These are phyloP conservation scores for Hyposoter dolosus DNA, from an alignment of 2,888 invertebrate species.

Conservation along the genomic window DNA sequence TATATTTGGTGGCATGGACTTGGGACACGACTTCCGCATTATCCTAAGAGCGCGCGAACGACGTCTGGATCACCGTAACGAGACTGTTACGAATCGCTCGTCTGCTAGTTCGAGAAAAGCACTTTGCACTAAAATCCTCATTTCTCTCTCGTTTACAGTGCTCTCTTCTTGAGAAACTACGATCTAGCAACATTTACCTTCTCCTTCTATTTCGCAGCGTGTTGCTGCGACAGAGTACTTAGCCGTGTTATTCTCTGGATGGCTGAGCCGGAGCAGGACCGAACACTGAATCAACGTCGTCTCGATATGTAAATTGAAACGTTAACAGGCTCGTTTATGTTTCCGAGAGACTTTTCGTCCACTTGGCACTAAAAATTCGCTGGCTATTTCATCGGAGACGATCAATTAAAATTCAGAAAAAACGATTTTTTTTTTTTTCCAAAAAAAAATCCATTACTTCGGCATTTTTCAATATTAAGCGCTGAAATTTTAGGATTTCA, in stretches of 20 bases:
- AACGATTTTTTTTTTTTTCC: too few relatives aligned
- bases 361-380: neutral
- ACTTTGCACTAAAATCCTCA: conserved; percentile 74
- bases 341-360: neutral
- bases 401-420: neutral
- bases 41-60: conserved; percentile 74
- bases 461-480: too few relatives aligned
- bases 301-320: conserved; percentile 7
- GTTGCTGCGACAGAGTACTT: conserved; percentile 13
- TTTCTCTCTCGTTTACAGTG: conserved; percentile 12
- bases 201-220: conserved; percentile 28
- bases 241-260: conserved; percentile 17
- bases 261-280: conserved; percentile 4
- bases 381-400: neutral
- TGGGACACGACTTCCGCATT: conserved; percentile 82
- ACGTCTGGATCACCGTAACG: conserved; percentile 63
- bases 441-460: too few relatives aligned
- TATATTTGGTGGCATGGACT: conserved; percentile 38
- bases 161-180: conserved; percentile 20
- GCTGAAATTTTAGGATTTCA: too few relatives aligned
- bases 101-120: conserved; percentile 68
- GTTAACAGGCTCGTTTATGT: neutral
- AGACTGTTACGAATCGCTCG: conserved; percentile 80
- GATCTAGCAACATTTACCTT: conserved; percentile 33
- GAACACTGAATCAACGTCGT: conserved; percentile 5